Evolutionary conservation across 1,140 invertebrate species (phyloP), one percentile per base, ranked within the genome.

Genomic region (Drosophila tani): DNA sequence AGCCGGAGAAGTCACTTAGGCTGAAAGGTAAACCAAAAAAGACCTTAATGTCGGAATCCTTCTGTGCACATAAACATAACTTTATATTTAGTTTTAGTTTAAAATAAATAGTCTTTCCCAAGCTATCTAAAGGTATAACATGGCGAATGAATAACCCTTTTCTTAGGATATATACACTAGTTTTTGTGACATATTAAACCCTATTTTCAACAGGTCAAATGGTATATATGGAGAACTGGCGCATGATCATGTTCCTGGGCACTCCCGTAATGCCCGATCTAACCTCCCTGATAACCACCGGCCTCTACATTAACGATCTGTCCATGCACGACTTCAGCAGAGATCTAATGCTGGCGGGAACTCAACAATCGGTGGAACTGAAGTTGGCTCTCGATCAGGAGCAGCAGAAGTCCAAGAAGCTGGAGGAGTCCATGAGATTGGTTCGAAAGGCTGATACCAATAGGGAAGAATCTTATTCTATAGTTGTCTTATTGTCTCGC

Each of bases 311-410:
- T 83, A 99, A 99, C 91, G 98, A 99, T 94, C 94, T 99, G 17
- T 98, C 98, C 38, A 98, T 99, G 97, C 98, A 99, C 85, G 98
- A 99, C 92, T 99, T 99, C 69, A 99, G 98, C 94, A 96, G 98
- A 93, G 99, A 99, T 91, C 94, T 99, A 17, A 98, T 99, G 95
- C 93, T 99, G 65, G 98, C 98, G 15, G 98, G 98, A 32, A 99
- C 98, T 0, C 98, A 99, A 91, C 98, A 99, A 93, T 98, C 98
- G 0, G 98, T 99, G 2, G 98, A 99, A 93, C 93, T 99, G 14
- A 99, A 99, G 93, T 93, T 99, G 51, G 98, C 98, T 0, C 93
- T 99, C 17, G 98, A 99, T 93, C 98, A 99, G 93, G 98, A 99
- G 91, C 97, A 99, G 90, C 96, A 98, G 84, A 99, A 99, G 92